Conservation (phyloP, 1,140 invertebrate genomes). For the Spodoptera frugiperda region DNA sequence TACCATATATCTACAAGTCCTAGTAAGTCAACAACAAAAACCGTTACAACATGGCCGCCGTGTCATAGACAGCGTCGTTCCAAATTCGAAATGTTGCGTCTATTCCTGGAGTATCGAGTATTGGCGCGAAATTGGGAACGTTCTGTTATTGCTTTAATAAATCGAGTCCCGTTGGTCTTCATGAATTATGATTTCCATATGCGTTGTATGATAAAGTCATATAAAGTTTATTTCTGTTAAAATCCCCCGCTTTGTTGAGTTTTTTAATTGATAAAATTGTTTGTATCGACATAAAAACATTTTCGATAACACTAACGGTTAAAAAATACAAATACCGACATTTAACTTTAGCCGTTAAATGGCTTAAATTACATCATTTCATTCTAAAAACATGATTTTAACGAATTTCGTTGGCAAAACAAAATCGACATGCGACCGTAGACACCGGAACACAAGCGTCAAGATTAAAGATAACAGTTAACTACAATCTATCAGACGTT, state of each 20-base stretch:
- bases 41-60: slow-evolving; percentile 42
- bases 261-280: background rate
- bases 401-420: background rate
- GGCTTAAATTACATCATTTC: too few relatives aligned
- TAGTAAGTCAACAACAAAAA: slow-evolving; percentile 18
- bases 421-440: background rate
- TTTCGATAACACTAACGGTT: too few relatives aligned
- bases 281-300: too few relatives aligned
- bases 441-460: slow-evolving; percentile 9
- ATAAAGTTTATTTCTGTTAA: background rate
- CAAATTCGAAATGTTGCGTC: slow-evolving; percentile 30
- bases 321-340: too few relatives aligned
- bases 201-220: background rate
- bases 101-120: slow-evolving; percentile 29
- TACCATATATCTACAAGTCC: background rate
- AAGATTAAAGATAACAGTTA: slow-evolving; percentile 16
- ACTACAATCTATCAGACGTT: background rate
- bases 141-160: slow-evolving; percentile 15
- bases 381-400: too few relatives aligned
- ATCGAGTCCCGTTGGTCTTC: slow-evolving; percentile 14
- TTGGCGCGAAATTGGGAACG: slow-evolving; percentile 38
- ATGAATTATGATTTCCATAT: slow-evolving; percentile 37
- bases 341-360: too few relatives aligned
- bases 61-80: slow-evolving; percentile 28
- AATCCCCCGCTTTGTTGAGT: slow-evolving; percentile 1